phyloP scores from a whole-genome alignment of 2,888 invertebrate genomes.

The Sicus ferrugineus region DNA sequence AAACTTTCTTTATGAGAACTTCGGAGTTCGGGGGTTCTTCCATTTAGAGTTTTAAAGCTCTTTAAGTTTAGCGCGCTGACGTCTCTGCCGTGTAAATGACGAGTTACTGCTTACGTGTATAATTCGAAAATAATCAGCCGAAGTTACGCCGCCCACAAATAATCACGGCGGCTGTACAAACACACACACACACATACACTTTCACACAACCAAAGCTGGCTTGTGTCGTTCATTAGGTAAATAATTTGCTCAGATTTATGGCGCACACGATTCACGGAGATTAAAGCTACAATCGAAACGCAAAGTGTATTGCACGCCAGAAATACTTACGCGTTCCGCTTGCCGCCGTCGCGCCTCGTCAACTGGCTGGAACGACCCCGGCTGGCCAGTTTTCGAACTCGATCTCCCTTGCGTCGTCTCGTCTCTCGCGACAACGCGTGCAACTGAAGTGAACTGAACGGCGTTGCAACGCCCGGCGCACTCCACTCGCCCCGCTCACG shows the following conservation, averaged over 20 bases:
- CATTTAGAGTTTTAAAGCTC: too few relatives aligned
- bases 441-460: too few relatives aligned
- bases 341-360: background rate
- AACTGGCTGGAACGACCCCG: too few relatives aligned
- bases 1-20: too few relatives aligned
- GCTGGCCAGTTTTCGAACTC: background rate
- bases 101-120: too few relatives aligned
- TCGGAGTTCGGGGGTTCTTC: too few relatives aligned
- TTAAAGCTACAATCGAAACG: constrained; percentile 7
- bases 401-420: background rate
- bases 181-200: background rate
- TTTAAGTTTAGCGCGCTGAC: too few relatives aligned
- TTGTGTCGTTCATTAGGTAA: background rate
- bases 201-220: background rate
- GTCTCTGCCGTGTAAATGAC: too few relatives aligned
- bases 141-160: background rate
- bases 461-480: background rate
- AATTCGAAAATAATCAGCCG: too few relatives aligned
- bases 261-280: constrained; percentile 1
- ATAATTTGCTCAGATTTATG: constrained; percentile 3
- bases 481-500: background rate
- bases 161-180: background rate
- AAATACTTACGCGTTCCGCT: constrained; percentile 14
- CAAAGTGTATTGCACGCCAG: constrained; percentile 8
- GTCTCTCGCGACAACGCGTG: too few relatives aligned